A percentile compares a stretch with the other conserved stretches of the same genome.
Evolutionary conservation across 2,888 invertebrate genomes (phyloP).

Genomic region (Chloromyia formosa): DNA sequence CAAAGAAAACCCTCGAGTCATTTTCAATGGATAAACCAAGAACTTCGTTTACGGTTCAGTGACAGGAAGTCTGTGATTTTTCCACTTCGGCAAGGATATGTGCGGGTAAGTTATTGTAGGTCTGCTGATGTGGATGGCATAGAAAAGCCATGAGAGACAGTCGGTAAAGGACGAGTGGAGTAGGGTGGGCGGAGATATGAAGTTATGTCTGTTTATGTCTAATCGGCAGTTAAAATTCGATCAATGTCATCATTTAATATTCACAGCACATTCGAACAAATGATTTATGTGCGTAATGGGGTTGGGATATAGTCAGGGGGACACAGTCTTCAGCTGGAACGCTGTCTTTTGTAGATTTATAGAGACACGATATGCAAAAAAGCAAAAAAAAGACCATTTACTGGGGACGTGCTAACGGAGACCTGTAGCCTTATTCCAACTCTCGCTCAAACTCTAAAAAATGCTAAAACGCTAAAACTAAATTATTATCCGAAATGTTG

Average conservation of each 20-base stretch:
- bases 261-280: constrained; percentile 34
- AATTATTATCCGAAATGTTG: too few relatives aligned
- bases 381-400: too few relatives aligned
- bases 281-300: constrained; percentile 21
- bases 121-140: too few relatives aligned
- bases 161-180: neutral
- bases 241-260: constrained; percentile 39
- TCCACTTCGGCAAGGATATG: neutral
- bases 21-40: neutral
- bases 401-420: too few relatives aligned
- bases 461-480: too few relatives aligned
- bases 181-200: neutral
- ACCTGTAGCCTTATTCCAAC: too few relatives aligned
- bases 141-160: neutral
- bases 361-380: too few relatives aligned
- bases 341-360: too few relatives aligned
- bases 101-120: neutral
- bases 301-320: neutral
- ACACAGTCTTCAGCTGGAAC: too few relatives aligned
- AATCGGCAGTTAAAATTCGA: constrained; percentile 40
- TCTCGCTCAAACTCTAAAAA: too few relatives aligned
- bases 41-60: neutral
- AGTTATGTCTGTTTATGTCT: neutral
- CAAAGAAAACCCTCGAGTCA: neutral
- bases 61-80: neutral